Evolutionary conservation across 1,140 invertebrate species (phyloP).

Genomic region (Drosophila miranda): DNA sequence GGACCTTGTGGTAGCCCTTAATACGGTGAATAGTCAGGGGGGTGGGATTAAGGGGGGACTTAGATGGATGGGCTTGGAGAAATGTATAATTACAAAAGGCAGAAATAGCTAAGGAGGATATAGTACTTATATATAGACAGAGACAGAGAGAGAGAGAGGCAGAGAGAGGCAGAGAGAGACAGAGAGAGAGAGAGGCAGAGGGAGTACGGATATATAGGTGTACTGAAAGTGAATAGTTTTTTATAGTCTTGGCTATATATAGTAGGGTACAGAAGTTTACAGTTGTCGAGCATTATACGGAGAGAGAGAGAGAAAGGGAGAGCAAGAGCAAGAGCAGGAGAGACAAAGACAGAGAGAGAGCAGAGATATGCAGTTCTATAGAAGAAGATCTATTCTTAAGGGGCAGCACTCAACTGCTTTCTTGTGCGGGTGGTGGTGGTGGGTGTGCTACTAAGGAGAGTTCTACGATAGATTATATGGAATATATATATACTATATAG

Average conservation of each 20-base stretch:
- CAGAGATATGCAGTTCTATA: slow-evolving; percentile 27
- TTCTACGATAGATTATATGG: slow-evolving; percentile 47
- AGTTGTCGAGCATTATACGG: slow-evolving; percentile 34
- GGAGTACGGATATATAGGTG: slow-evolving; percentile 40
- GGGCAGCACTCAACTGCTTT: slow-evolving; percentile 29
- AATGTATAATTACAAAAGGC: slow-evolving; percentile 66
- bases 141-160: slow-evolving; percentile 20
- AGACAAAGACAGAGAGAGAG: slow-evolving; percentile 12
- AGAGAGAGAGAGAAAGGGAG: slow-evolving; percentile 21
- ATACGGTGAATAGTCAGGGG: slow-evolving; percentile 21
- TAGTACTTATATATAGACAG: slow-evolving; percentile 20
- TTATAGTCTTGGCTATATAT: slow-evolving; percentile 7
- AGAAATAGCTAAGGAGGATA: slow-evolving; percentile 25
- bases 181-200: slow-evolving; percentile 16
- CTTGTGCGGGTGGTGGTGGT: slow-evolving; percentile 16
- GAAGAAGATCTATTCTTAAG: slow-evolving; percentile 32
- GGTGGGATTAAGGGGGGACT: slow-evolving; percentile 19
- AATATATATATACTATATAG: slow-evolving; percentile 51
- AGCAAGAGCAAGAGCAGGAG: slow-evolving; percentile 12
- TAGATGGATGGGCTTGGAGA: slow-evolving; percentile 42
- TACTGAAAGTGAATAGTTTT: slow-evolving; percentile 41
- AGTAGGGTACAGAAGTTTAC: slow-evolving; percentile 24
- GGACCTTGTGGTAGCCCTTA: slow-evolving; percentile 32
- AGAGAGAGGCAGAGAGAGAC: slow-evolving; percentile 23
- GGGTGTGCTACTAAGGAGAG: slow-evolving; percentile 44